phyloP scores from a whole-genome alignment of 1,140 invertebrate species.

The Vanessa atalanta region DNA sequence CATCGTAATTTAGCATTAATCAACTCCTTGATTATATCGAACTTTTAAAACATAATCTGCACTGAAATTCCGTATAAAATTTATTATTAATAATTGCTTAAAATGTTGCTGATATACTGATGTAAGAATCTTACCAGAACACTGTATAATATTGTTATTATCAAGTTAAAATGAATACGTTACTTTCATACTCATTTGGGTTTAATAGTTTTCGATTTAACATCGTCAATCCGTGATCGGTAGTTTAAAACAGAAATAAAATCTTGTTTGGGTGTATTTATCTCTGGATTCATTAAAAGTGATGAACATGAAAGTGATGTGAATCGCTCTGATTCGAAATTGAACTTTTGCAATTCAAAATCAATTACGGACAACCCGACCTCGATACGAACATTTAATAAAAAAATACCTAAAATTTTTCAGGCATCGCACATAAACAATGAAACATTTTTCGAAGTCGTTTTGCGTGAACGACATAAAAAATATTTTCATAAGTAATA shows the following conservation, averaged over 20 bases:
- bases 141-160: too few species aligned
- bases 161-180: too few species aligned
- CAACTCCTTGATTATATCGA: too few species aligned
- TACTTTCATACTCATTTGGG: too few species aligned
- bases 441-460: conserved; percentile 17
- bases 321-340: conserved; percentile 19
- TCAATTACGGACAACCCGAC: conserved; percentile 17
- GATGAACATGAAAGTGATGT: conserved; percentile 21
- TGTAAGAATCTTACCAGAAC: too few species aligned
- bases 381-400: conserved; percentile 13
- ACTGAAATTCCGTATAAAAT: too few species aligned
- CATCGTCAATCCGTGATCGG: background rate
- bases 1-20: too few species aligned
- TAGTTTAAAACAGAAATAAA: conserved; percentile 1
- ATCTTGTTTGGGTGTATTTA: background rate
- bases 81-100: too few species aligned
- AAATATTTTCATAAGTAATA: background rate
- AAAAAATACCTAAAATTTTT: conserved; percentile 21
- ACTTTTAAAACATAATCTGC: too few species aligned
- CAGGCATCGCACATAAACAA: conserved; percentile 9
- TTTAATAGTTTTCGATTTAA: background rate
- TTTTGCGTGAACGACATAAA: background rate
- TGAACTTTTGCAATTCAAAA: conserved; percentile 19
- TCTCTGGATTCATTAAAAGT: background rate
- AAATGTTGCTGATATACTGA: too few species aligned